Evolutionary conservation across 2,888 invertebrate genomes (phyloP), one percentile per base, ranked within the genome.

Genomic region (Ischnus inquisitorius): DNA sequence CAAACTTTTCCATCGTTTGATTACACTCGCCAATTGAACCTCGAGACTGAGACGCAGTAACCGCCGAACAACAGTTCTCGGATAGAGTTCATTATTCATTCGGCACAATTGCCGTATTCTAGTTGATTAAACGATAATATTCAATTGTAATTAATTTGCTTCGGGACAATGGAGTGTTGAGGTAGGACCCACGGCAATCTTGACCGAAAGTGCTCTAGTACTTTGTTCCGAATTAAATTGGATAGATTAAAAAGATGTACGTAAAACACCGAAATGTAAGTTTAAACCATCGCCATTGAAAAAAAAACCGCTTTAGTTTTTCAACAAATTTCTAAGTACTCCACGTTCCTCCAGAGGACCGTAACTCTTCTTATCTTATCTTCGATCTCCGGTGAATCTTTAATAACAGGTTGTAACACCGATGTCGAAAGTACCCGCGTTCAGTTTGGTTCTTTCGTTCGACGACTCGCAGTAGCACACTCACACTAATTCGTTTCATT

Each of bases 1-100:
- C 62, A 43, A 75, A 75, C 75, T 51, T 64, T 75, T 75, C 75
- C 75, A 51, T 48, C 19, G 51, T 12, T 64, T n/a, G 19, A 39
- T 72, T 72, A 16, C n/a, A 12, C 34, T 28, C 25, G 22, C 28
- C 6, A 46, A 60, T 62, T 46, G 46, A 4, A 34, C 34, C 5
- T 16, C 43, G 6, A 28, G 16, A 46, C 16, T 60, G 12, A 43
- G 5, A 62, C 16, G 28, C 3, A 57, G 28, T 39, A 10, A 69
- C 28, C 34, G 57, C 25, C 25, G 25, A 25, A 60, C 28, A 5
- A 60, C 28, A n/a, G 57, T 28, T 25, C 14, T 12, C 14, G 25
- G 4, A n/a, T n/a, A 28, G 28, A 60, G 46, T 46, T 46, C n/a
- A n/a, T n/a, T n/a, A 46, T 46, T 12, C 6, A 46, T n/a, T 46